Conservation (phyloP, 2,888 invertebrate genomes). For the Urechis unicinctus region DNA sequence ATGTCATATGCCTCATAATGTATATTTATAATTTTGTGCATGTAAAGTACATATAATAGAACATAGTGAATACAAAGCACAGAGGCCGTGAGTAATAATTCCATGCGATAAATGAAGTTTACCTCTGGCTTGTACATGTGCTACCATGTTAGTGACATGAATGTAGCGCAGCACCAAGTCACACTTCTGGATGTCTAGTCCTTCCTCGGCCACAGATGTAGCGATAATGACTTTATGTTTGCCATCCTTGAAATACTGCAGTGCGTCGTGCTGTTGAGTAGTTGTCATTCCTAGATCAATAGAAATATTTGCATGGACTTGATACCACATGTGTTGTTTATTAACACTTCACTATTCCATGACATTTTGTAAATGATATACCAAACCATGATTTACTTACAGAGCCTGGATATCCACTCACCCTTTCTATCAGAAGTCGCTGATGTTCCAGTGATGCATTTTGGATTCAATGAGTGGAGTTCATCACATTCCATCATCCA, state of each 20-base stretch:
- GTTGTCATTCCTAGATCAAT: conserved; percentile 37
- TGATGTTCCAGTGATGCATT: too few relatives aligned
- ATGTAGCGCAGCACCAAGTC: conserved; percentile 44
- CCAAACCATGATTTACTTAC: too few relatives aligned
- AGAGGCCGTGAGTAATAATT: not conserved
- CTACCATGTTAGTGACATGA: conserved; percentile 45
- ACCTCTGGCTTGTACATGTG: conserved; percentile 45
- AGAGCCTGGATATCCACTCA: too few relatives aligned
- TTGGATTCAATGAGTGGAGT: not conserved
- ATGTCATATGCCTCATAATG: not conserved
- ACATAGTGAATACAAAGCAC: not conserved
- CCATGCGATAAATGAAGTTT: conserved; percentile 3
- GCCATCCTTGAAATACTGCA: conserved; percentile 35
- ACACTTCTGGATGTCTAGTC: conserved; percentile 41
- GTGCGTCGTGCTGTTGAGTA: conserved; percentile 32
- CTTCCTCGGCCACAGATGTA: conserved; percentile 47
- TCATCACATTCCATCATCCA: conserved; percentile 26
- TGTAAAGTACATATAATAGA: too few relatives aligned
- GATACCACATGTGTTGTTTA: too few relatives aligned
- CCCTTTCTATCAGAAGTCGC: too few relatives aligned
- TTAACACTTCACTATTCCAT: too few relatives aligned
- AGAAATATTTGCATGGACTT: too few relatives aligned
- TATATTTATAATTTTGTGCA: too few relatives aligned
- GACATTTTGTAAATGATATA: not conserved
- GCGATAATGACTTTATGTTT: conserved; percentile 39